Conservation (phyloP, 2,797 vertebrate species). For the Macroramphosus scolopax region DNA sequence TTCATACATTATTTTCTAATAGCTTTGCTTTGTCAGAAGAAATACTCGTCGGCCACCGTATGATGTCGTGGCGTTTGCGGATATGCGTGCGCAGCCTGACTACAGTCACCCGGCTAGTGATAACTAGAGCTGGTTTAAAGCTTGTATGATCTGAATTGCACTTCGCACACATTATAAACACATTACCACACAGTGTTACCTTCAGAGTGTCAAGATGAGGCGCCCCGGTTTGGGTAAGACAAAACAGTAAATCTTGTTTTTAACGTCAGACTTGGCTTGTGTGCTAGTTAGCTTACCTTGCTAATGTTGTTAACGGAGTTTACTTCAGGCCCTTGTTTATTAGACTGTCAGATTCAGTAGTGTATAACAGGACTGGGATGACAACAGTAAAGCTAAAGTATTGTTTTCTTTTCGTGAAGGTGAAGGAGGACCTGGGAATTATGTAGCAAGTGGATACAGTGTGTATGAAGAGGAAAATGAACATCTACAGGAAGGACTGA, state of each 20-base stretch:
- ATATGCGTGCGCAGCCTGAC: neutral
- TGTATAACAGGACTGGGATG: too few species aligned
- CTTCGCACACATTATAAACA: neutral
- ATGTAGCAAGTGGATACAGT: conserved; percentile 87
- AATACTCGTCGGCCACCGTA: conserved; percentile 72
- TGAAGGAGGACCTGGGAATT: conserved; percentile 72
- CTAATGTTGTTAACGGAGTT: conserved; percentile 6
- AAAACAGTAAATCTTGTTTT: neutral
- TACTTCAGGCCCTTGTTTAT: neutral
- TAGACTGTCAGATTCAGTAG: neutral
- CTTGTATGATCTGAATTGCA: too few species aligned
- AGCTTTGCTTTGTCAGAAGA: too few species aligned
- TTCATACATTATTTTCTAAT: too few species aligned
- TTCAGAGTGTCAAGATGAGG: conserved; percentile 65
- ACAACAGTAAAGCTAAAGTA: too few species aligned
- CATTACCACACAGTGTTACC: neutral
- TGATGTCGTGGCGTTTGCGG: conserved; percentile 74
- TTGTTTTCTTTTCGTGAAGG: too few species aligned
- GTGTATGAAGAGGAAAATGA: conserved; percentile 96
- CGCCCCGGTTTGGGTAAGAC: conserved; percentile 76
- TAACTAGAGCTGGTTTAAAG: neutral
- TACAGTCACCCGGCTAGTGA: neutral
- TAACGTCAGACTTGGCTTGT: conserved; percentile 9
- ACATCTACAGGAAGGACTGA: conserved; percentile 88
- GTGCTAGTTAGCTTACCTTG: conserved; percentile 20